These are phyloP conservation scores for Crossaster papposus DNA, from an alignment of 53 echinoderm and acorn worm genomes.

Conservation along the genomic window DNA sequence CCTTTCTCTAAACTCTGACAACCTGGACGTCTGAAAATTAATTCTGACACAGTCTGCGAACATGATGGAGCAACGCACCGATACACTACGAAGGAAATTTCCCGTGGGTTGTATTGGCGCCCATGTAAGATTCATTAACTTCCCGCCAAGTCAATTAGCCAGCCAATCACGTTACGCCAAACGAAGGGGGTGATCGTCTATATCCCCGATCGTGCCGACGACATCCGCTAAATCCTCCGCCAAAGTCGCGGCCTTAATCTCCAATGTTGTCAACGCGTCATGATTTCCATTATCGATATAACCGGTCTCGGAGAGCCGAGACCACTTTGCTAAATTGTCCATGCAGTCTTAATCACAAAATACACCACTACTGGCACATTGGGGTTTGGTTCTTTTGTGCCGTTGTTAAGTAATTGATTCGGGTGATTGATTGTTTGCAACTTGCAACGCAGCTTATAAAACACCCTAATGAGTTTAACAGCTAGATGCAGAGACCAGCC, in stretches of 20 bases:
- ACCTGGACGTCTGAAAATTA: background rate
- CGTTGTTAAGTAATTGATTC: conserved; percentile 10
- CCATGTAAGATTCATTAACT: background rate
- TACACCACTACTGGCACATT: background rate
- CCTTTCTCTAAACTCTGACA: background rate
- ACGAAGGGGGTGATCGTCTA: background rate
- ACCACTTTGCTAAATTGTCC: conserved; percentile 2
- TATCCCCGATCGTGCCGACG: conserved; percentile 4
- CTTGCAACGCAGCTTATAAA: background rate
- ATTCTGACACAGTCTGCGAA: background rate
- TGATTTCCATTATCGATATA: conserved; percentile 10
- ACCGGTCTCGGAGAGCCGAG: background rate
- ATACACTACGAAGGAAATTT: background rate
- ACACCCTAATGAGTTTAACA: background rate
- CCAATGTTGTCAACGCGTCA: background rate
- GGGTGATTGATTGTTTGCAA: background rate
- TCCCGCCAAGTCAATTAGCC: background rate
- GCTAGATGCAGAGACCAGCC: background rate
- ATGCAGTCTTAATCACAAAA: background rate
- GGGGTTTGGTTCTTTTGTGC: background rate
- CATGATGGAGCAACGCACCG: background rate
- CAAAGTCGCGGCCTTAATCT: background rate
- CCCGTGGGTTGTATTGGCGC: background rate
- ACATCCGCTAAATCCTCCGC: conserved; percentile 19
- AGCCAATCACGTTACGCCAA: background rate